A percentile compares a stretch with the other conserved stretches of the same genome.
phyloP scores from a whole-genome alignment of 2,888 invertebrate species.

The Lochmaea capreae region DNA sequence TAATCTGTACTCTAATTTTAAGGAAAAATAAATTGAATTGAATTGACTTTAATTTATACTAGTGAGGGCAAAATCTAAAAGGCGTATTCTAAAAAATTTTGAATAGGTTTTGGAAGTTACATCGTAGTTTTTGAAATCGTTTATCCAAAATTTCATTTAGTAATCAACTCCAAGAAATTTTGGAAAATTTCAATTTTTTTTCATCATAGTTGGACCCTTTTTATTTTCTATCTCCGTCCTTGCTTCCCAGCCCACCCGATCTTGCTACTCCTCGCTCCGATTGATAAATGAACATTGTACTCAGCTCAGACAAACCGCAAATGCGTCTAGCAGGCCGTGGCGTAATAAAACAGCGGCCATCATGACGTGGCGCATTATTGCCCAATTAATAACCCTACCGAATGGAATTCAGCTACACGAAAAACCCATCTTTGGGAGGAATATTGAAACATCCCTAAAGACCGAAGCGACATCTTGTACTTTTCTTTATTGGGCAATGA shows the following conservation, averaged over 20 bases:
- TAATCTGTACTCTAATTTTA: no score
- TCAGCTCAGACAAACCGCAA: slow-evolving; percentile 58
- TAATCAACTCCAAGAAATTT: no score
- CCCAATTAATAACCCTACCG: slow-evolving; percentile 64
- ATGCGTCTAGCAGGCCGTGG: slow-evolving; percentile 49
- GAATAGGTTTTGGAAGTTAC: no score
- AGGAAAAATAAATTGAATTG: no score
- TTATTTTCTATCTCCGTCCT: slow-evolving; percentile 24
- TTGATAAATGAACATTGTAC: slow-evolving; percentile 58
- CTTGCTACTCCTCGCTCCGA: slow-evolving; percentile 33
- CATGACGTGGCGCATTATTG: slow-evolving; percentile 60
- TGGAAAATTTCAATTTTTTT: not conserved
- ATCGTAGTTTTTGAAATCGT: no score
- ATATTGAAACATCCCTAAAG: slow-evolving; percentile 64
- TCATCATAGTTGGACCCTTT: not conserved
- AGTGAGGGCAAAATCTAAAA: no score
- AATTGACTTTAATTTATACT: no score
- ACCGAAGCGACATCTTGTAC: slow-evolving; percentile 52
- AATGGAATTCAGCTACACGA: slow-evolving; percentile 64
- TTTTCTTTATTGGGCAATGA: slow-evolving; percentile 55
- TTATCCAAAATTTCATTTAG: no score
- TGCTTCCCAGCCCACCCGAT: slow-evolving; percentile 22
- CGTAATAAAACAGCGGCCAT: slow-evolving; percentile 57
- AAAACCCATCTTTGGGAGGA: slow-evolving; percentile 63
- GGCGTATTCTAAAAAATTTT: no score